These are phyloP conservation scores for Nilaparvata lugens DNA, from an alignment of 1,140 invertebrate genomes.

Conservation along the genomic window DNA sequence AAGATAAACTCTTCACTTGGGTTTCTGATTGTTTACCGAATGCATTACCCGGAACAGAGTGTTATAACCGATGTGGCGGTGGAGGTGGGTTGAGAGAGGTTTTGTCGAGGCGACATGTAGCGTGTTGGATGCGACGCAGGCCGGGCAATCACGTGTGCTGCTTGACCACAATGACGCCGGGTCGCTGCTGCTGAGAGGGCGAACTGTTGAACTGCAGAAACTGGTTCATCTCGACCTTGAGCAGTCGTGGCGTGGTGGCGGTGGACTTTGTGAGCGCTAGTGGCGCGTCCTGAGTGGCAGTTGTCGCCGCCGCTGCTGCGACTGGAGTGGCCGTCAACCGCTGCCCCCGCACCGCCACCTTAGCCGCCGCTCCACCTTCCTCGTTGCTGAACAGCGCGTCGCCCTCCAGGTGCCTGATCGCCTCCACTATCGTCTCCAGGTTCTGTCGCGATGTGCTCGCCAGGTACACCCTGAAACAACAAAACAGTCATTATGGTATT, in stretches of 20 bases:
- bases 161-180: constrained; percentile 79
- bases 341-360: constrained; percentile 29
- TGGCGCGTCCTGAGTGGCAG: constrained; percentile 49
- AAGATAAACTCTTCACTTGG: too few relatives aligned
- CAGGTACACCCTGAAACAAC: constrained; percentile 46
- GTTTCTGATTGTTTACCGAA: background rate
- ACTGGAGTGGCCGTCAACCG: background rate
- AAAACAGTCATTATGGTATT: too few relatives aligned
- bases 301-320: background rate
- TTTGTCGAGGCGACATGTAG: background rate
- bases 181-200: constrained; percentile 55
- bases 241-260: constrained; percentile 28
- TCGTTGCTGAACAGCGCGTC: constrained; percentile 27
- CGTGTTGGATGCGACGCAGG: background rate
- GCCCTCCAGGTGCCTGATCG: constrained; percentile 91
- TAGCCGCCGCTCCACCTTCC: background rate
- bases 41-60: background rate
- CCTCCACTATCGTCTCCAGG: constrained; percentile 94
- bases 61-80: background rate
- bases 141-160: constrained; percentile 51
- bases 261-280: constrained; percentile 56
- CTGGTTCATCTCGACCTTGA: constrained; percentile 52
- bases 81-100: background rate
- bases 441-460: constrained; percentile 83
- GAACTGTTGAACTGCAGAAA: constrained; percentile 48